A percentile compares a stretch with the other conserved stretches of the same genome.
Evolutionary conservation across 2,888 invertebrate species (phyloP).

Genomic region (Hipparchia semele): DNA sequence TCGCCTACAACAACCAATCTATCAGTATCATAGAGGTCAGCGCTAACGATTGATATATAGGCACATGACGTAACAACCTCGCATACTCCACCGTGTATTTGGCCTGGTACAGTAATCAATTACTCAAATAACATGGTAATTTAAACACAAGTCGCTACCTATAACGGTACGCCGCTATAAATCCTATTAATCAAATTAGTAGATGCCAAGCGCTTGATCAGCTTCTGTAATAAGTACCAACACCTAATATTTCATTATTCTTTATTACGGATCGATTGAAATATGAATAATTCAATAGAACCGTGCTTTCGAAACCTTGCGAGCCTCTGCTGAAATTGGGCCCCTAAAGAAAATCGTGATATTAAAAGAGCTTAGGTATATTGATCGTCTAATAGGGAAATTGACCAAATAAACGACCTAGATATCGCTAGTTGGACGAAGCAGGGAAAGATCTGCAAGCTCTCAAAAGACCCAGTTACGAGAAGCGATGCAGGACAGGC

Average conservation of each 20-base stretch:
- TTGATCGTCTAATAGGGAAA: too few species aligned
- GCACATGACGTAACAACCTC: slow-evolving; percentile 17
- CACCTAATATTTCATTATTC: neutral
- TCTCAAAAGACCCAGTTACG: too few species aligned
- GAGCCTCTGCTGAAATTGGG: neutral
- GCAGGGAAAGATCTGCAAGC: too few species aligned
- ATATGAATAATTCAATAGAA: neutral
- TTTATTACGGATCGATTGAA: neutral
- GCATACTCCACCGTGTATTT: slow-evolving; percentile 9
- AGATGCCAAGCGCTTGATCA: slow-evolving; percentile 16
- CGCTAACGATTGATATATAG: neutral
- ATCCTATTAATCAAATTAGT: slow-evolving; percentile 18
- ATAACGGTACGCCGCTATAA: slow-evolving; percentile 1
- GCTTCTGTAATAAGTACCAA: slow-evolving; percentile 14
- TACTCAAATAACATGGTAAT: slow-evolving; percentile 16
- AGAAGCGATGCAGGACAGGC: too few species aligned
- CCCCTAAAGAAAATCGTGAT: neutral
- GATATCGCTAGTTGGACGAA: too few species aligned
- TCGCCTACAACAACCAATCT: too few species aligned
- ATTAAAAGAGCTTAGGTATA: too few species aligned
- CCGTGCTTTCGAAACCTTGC: neutral
- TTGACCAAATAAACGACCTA: too few species aligned
- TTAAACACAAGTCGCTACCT: slow-evolving; percentile 15
- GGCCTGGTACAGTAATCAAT: slow-evolving; percentile 23
- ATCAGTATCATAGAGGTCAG: too few species aligned